Evolutionary conservation across 2,797 vertebrate species (phyloP).

Genomic region (Kryptolebias ocellatus): DNA sequence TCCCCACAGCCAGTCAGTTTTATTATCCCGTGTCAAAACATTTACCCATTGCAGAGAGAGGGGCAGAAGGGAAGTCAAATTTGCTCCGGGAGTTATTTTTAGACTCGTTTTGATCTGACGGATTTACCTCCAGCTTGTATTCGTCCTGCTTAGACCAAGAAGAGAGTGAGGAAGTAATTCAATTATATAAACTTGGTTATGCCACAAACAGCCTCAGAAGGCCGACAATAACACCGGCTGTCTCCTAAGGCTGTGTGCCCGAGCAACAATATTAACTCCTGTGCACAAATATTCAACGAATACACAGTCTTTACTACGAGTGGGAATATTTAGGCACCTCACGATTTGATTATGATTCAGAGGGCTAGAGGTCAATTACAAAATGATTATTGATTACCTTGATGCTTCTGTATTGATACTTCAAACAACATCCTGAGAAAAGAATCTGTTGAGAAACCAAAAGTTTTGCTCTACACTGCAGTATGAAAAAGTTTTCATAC

Average conservation of each 20-base stretch:
- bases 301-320: background rate
- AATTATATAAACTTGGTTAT: constrained; percentile 76
- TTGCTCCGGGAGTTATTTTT: constrained; percentile 71
- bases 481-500: too few species aligned
- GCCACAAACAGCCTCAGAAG: constrained; percentile 75
- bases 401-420: too few species aligned
- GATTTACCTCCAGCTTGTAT: constrained; percentile 74
- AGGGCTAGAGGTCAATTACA: too few species aligned
- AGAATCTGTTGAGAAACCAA: constrained; percentile 8
- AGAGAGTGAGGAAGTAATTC: constrained; percentile 67
- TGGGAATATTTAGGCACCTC: too few species aligned
- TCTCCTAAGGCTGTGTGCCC: constrained; percentile 50
- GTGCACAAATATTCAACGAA: constrained; percentile 21
- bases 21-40: constrained; percentile 71
- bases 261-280: constrained; percentile 45
- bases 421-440: too few species aligned
- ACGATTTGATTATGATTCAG: too few species aligned
- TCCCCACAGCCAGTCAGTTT: constrained; percentile 64
- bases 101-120: constrained; percentile 66
- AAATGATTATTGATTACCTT: too few species aligned
- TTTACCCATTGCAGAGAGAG: constrained; percentile 61
- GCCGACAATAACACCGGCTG: constrained; percentile 66
- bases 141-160: constrained; percentile 63
- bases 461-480: too few species aligned
- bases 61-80: constrained; percentile 61